Evolutionary conservation across 2,888 invertebrate species (phyloP), one percentile per base, ranked within the genome.

Genomic region (Drosophila quinaria): DNA sequence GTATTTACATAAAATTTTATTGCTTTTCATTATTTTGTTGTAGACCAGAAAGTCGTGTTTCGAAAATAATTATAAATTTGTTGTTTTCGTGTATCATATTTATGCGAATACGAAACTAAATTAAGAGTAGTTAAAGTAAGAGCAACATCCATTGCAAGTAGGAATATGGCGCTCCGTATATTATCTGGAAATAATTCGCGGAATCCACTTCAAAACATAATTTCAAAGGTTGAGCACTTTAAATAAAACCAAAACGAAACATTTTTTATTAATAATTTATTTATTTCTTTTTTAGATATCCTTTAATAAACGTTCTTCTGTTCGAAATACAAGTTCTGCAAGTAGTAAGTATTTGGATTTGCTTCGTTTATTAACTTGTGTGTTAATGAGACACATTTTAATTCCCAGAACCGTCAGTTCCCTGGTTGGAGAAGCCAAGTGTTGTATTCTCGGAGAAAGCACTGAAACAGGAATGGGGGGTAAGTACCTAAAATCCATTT

Each of bases 401-500:
- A 25, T 44, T 56, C 50, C 4, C 47, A 81, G 85, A 62, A 11
- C 71, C 69, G 0, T 5, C 68, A 0, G 66, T 71, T 3, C 74
- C 76, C 5, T 83, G 66, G 17, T 1, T 71, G 6, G 76, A 74
- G 1, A 44, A 58, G 8, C 71, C 85, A 13, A 67, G 88, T 31
- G 0, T 29, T 9, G 29, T 83, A 2, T 79, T 86, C 15, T 75
- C 77, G 1, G 25, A 0, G 0, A 10, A 33, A 0, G 84, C 87
- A 1, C 0, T 79, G 1, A 51, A 17, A 4, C 74, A 80, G 52
- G 39, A 88, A 51, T 86, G 73, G 74, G 89, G 85, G 89, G 85
- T 86, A 68, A 88, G 13, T 10, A 29, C 10, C 19, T 13, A 11
- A 19, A 1, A 25, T 56, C n/a, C 8, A 11, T 15, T 56, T 8